Evolutionary conservation across 2,888 invertebrate genomes (phyloP), one percentile per base, ranked within the genome.

Genomic region (Sinhomidia bicolor): DNA sequence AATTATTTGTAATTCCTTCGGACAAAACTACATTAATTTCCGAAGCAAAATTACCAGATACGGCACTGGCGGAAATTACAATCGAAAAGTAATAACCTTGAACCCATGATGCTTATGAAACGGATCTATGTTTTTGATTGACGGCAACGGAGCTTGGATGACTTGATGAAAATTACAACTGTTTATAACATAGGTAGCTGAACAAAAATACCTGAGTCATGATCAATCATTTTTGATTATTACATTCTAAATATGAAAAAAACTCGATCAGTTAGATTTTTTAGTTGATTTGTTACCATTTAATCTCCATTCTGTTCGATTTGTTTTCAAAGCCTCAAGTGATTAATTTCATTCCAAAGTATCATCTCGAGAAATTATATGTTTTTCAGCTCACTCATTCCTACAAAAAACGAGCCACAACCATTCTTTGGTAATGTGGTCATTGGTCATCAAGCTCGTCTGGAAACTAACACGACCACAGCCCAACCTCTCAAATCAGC

Each of bases 371-470:
- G n/a, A n/a, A n/a, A n/a, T n/a, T n/a, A n/a, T n/a, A n/a, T n/a
- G n/a, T n/a, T n/a, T n/a, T n/a, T n/a, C n/a, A 36, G 10, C 47
- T 4, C 47, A 47, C n/a, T 12, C 47, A 47, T 26, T 1, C 60
- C 12, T n/a, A 65, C 29, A 65, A 65, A 65, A 65, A 1, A 60
- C 4, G 65, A 3, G 4, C 29, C 65, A 65, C 65, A 65, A 65
- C 65, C 65, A 65, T 10, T 5, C 0, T 32, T n/a, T 20, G 5
- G 32, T 32, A 32, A 32, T 14, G 23, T 65, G 32, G 65, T 65
- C 32, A 65, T 65, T 65, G 65, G 65, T 65, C 65, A n/a, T n/a
- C n/a, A n/a, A 32, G 20, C 12, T 26, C 26, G 32, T 65, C 32
- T 65, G 14, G 32, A 5, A 32, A 65, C 65, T 3, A 32, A 65